These are phyloP conservation scores for Cichlasoma orientale DNA, from an alignment of 2,797 vertebrate genomes.

Conservation along the genomic window DNA sequence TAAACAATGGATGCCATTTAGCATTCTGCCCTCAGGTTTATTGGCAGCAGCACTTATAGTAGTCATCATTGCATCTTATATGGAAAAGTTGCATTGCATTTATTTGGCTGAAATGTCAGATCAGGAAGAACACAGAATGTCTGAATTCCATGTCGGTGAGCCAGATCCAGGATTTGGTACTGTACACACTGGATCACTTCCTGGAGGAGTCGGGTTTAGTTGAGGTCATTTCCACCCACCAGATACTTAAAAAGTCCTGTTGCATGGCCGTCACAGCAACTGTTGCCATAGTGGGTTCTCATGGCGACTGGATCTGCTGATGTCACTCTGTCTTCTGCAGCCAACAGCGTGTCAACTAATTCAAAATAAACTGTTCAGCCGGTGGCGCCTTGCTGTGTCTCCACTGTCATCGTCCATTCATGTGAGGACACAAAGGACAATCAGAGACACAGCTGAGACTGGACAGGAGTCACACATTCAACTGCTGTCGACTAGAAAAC, in stretches of 20 bases:
- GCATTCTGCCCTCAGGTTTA: neutral
- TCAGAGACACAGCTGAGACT: slow-evolving; percentile 33
- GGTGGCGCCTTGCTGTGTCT: slow-evolving; percentile 35
- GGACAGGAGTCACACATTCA: slow-evolving; percentile 4
- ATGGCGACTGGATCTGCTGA: slow-evolving; percentile 17
- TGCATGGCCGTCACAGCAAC: slow-evolving; percentile 38
- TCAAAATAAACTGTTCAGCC: slow-evolving; percentile 20
- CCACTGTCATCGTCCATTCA: slow-evolving; percentile 46
- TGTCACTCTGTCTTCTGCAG: slow-evolving; percentile 13
- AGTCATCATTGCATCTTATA: neutral
- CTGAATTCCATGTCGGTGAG: neutral
- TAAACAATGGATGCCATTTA: neutral
- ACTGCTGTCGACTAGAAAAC: slow-evolving; percentile 1
- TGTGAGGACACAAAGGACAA: slow-evolving; percentile 39
- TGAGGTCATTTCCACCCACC: slow-evolving; percentile 46
- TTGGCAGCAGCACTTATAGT: neutral
- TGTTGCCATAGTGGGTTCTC: slow-evolving; percentile 34
- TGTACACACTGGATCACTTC: slow-evolving; percentile 5
- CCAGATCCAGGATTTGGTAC: neutral
- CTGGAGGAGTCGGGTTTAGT: slow-evolving; percentile 20
- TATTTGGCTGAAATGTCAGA: neutral
- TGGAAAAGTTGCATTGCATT: neutral
- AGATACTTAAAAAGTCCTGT: slow-evolving; percentile 22
- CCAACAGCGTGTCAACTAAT: slow-evolving; percentile 36
- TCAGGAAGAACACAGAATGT: neutral